Percentiles rank a stretch among this genome's conserved stretches.
Conservation (phyloP, 2,888 invertebrate species). For the Pseudococcus viburni region DNA sequence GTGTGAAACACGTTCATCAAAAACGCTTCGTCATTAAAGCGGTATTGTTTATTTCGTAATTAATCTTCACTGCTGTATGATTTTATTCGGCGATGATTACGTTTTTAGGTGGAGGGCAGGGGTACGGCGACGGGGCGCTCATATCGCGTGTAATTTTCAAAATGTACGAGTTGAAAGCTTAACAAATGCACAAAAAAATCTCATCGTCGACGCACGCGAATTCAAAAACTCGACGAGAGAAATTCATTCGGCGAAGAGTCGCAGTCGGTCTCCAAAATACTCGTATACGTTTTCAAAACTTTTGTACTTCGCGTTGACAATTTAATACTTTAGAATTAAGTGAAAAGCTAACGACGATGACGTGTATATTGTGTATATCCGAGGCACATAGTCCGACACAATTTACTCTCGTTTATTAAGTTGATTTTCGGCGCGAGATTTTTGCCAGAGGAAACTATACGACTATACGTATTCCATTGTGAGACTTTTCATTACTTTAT, state of each 20-base stretch:
- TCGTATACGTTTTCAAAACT: neutral
- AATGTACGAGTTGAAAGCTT: neutral
- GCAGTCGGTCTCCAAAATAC: neutral
- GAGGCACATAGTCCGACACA: neutral
- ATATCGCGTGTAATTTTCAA: conserved; percentile 22
- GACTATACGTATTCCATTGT: too few relatives aligned
- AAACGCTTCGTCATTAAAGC: conserved; percentile 49
- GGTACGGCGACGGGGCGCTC: neutral
- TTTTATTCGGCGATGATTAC: conserved; percentile 34
- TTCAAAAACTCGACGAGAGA: neutral
- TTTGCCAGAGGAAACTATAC: neutral
- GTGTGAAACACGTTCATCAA: conserved; percentile 46
- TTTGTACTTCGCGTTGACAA: conserved; percentile 9
- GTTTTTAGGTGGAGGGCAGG: neutral
- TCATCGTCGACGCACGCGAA: neutral
- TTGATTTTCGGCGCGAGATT: neutral
- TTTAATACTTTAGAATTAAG: conserved; percentile 9
- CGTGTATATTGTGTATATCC: neutral
- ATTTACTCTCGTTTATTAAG: neutral
- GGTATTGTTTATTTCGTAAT: conserved; percentile 56
- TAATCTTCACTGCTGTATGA: conserved; percentile 49
- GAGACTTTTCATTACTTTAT: conserved; percentile 19
- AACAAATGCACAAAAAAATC: neutral
- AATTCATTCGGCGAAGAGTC: neutral
- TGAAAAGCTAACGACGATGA: neutral